These are phyloP conservation scores for Caenorhabditis sp. DNA, from an alignment of 2,888 invertebrate genomes.

Conservation along the genomic window DNA sequence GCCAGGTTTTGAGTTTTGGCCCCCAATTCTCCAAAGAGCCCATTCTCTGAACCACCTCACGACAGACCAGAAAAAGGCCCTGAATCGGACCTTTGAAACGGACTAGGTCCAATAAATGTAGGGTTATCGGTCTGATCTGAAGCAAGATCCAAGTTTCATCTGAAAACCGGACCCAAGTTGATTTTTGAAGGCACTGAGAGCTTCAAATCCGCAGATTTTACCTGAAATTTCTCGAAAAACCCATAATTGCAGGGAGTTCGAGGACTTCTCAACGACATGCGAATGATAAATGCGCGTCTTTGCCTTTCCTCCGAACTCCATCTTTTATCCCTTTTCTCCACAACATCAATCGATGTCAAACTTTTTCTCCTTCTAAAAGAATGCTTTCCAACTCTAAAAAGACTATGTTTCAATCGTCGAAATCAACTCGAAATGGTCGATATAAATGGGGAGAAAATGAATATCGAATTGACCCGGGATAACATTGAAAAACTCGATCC, in stretches of 20 bases:
- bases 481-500: conserved; percentile 26
- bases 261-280: conserved; percentile 43
- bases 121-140: no score
- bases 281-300: conserved; percentile 46
- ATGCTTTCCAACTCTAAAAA: conserved; percentile 52
- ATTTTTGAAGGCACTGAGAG: no score
- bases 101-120: no score
- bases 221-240: not conserved
- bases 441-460: conserved; percentile 27
- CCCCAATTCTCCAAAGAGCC: no score
- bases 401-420: conserved; percentile 42
- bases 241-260: conserved; percentile 54
- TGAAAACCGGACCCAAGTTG: no score
- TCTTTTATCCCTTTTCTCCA: conserved; percentile 53
- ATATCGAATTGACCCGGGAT: conserved; percentile 27
- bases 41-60: no score
- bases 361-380: conserved; percentile 50
- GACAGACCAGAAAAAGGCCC: no score
- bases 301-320: conserved; percentile 54
- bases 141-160: no score
- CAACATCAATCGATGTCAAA: conserved; percentile 37
- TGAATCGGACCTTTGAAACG: no score
- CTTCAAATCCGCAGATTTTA: no score
- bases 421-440: conserved; percentile 50
- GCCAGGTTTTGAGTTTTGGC: no score